These are phyloP conservation scores for Limulus polyphemus DNA, from an alignment of 2,888 invertebrate genomes.

Conservation along the genomic window DNA sequence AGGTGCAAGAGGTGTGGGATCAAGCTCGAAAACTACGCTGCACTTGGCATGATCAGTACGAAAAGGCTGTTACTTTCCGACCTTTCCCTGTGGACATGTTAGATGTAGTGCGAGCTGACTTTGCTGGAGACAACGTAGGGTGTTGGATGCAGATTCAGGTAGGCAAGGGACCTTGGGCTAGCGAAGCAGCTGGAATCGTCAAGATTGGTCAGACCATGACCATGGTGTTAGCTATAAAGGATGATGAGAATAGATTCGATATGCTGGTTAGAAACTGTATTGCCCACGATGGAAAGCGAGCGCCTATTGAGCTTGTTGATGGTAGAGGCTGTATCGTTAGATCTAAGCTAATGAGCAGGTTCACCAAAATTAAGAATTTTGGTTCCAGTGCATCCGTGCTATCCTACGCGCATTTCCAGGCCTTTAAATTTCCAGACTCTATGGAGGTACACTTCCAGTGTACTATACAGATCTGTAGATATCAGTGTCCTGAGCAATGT, in stretches of 20 bases:
- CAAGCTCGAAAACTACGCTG: slow-evolving; percentile 81
- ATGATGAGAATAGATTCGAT: slow-evolving; percentile 87
- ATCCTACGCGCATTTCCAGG: slow-evolving; percentile 85
- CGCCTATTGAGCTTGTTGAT: slow-evolving; percentile 84
- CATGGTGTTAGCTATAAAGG: slow-evolving; percentile 88
- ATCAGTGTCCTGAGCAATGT: slow-evolving; percentile 85
- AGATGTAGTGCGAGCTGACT: slow-evolving; percentile 85
- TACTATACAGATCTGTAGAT: slow-evolving; percentile 84
- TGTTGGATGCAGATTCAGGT: slow-evolving; percentile 94
- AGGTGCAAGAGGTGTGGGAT: slow-evolving; percentile 92
- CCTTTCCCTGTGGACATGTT: slow-evolving; percentile 92
- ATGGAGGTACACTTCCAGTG: slow-evolving; percentile 95
- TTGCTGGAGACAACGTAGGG: slow-evolving; percentile 87
- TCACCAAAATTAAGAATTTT: slow-evolving; percentile 89
- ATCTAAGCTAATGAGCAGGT: slow-evolving; percentile 82
- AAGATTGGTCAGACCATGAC: slow-evolving; percentile 95
- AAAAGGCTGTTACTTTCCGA: slow-evolving; percentile 84
- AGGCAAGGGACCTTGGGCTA: slow-evolving; percentile 64
- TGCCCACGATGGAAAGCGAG: slow-evolving; percentile 85
- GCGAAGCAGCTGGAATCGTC: slow-evolving; percentile 82
- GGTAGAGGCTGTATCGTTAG: slow-evolving; percentile 82
- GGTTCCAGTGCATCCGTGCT: slow-evolving; percentile 83
- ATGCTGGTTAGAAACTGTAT: slow-evolving; percentile 89
- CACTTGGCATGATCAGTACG: slow-evolving; percentile 91
- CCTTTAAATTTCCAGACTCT: slow-evolving; percentile 89